Evolutionary conservation across 2,888 invertebrate genomes (phyloP).

Genomic region (Aplocera efformata): DNA sequence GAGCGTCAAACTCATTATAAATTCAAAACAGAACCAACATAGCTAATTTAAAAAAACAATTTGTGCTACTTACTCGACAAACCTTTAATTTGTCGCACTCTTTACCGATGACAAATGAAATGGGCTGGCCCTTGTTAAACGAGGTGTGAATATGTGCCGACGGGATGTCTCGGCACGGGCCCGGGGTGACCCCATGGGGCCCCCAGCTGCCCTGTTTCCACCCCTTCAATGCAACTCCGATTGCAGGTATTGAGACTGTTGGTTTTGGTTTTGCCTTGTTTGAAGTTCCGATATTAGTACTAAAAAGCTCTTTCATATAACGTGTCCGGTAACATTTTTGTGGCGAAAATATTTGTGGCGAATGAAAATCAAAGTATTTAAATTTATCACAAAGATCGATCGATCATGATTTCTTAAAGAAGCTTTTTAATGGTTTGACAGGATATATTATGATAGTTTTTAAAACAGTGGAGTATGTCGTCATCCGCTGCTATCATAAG

Average conservation of each 20-base stretch:
- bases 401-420: too few species aligned
- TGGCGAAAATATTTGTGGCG: too few species aligned
- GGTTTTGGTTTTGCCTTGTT: constrained; percentile 41
- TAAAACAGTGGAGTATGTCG: too few species aligned
- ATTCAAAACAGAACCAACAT: constrained; percentile 25
- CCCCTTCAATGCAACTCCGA: constrained; percentile 61
- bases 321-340: neutral
- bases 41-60: constrained; percentile 44
- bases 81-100: constrained; percentile 51
- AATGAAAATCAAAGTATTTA: too few species aligned
- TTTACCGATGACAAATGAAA: constrained; percentile 61
- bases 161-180: constrained; percentile 47
- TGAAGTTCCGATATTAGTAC: constrained; percentile 31
- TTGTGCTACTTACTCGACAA: constrained; percentile 25
- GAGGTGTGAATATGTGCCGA: constrained; percentile 78
- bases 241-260: constrained; percentile 59
- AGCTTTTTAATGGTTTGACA: too few species aligned
- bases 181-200: constrained; percentile 51
- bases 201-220: constrained; percentile 57
- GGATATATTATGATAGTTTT: too few species aligned
- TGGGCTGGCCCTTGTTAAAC: constrained; percentile 69
- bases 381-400: too few species aligned
- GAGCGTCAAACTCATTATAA: neutral
- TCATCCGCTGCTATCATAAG: too few species aligned
- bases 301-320: constrained; percentile 4